phyloP scores from a whole-genome alignment of 2,888 invertebrate genomes.

The Lamellibrachia columna region DNA sequence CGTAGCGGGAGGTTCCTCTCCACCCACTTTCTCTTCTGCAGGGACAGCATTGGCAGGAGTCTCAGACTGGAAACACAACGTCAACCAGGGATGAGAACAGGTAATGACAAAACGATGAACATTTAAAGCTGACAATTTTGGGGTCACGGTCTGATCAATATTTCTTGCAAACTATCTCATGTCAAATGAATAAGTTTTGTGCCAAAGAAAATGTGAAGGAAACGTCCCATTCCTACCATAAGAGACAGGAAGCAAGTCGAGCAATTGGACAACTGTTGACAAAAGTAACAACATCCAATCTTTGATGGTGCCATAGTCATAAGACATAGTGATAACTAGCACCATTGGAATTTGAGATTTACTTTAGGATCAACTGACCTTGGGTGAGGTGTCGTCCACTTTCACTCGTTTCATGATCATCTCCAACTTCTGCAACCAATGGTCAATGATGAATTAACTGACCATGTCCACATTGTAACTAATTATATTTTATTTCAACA shows the following conservation, averaged over 20 bases:
- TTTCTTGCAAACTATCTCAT: not conserved
- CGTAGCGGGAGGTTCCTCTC: not conserved
- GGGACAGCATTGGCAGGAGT: not conserved
- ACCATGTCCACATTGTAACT: not conserved
- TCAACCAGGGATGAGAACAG: not conserved
- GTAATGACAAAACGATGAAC: not conserved
- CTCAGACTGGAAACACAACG: not conserved
- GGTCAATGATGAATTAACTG: not conserved
- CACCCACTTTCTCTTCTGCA: slow-evolving; percentile 21
- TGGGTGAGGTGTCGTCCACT: slow-evolving; percentile 39
- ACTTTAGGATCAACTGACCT: slow-evolving; percentile 7
- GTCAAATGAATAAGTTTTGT: not conserved
- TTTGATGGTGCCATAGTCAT: not conserved
- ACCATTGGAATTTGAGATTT: not conserved
- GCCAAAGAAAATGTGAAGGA: not conserved
- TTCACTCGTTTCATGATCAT: slow-evolving; percentile 64
- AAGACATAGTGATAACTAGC: not conserved
- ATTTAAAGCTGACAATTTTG: not conserved
- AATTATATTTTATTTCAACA: not conserved
- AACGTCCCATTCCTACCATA: not conserved
- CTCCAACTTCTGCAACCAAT: slow-evolving; percentile 55
- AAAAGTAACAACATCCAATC: too few species aligned
- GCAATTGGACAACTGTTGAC: not conserved
- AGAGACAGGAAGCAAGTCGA: not conserved
- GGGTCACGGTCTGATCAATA: not conserved